Evolutionary conservation across 2,888 invertebrate species (phyloP).

Genomic region (Branchipolynoe longqiensis): DNA sequence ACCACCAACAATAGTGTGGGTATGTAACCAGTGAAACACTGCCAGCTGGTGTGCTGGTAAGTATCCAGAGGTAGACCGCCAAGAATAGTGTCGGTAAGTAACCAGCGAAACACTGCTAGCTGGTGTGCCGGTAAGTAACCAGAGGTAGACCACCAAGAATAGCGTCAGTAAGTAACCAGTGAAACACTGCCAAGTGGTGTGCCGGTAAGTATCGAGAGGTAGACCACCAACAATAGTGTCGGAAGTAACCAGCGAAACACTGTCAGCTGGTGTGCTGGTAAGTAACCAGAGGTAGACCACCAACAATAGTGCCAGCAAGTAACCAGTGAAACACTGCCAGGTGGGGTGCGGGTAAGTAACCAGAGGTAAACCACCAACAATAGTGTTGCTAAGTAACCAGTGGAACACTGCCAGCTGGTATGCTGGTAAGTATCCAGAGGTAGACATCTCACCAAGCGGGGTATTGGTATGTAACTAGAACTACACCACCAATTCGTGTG

Average conservation of each 20-base stretch:
- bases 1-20: background rate
- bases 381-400: too few relatives aligned
- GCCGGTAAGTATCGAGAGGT: background rate
- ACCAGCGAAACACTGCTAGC: background rate
- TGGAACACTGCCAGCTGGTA: background rate
- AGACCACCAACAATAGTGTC: background rate
- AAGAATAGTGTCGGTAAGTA: background rate
- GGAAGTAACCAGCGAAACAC: background rate
- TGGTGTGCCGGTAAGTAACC: background rate
- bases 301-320: background rate
- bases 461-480: background rate
- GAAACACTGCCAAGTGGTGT: background rate
- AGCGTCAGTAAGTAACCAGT: too few relatives aligned
- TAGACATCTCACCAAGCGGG: background rate
- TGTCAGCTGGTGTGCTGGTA: too few relatives aligned
- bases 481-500: background rate
- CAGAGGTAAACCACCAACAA: too few relatives aligned
- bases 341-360: background rate
- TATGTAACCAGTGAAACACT: background rate
- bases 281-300: too few relatives aligned
- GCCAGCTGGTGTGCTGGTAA: too few relatives aligned
- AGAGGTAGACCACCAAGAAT: too few relatives aligned
- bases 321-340: background rate
- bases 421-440: background rate
- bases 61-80: too few relatives aligned